phyloP scores from a whole-genome alignment of 2,113 vertebrate genomes.

The Verasper variegatus region DNA sequence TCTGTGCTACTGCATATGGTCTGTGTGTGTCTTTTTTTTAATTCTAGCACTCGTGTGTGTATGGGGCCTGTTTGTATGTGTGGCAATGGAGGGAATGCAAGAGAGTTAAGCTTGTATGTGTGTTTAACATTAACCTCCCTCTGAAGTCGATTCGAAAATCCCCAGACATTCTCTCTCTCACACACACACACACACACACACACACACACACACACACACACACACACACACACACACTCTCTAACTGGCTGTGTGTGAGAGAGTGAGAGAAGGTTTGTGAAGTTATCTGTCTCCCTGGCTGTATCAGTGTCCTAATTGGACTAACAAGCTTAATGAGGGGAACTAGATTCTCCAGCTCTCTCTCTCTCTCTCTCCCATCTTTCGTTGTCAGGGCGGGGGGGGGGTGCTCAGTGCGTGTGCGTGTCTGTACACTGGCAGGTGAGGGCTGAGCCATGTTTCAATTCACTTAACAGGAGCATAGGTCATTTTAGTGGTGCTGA shows the following conservation, averaged over 20 bases:
- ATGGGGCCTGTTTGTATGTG: conserved; percentile 9
- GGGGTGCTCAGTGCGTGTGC: conserved; percentile 12
- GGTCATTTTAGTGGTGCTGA: conserved; percentile 14
- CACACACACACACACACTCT: conserved; percentile 22
- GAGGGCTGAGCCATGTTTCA: conserved; percentile 54
- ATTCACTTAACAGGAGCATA: conserved; percentile 27
- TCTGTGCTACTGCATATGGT: conserved; percentile 68
- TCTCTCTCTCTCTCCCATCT: conserved; percentile 37
- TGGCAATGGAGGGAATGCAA: conserved; percentile 6
- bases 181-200: conserved; percentile 7
- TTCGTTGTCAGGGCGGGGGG: conserved; percentile 27
- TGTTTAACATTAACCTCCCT: conserved; percentile 69
- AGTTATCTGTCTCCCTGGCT: conserved; percentile 50
- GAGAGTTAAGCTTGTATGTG: conserved; percentile 53
- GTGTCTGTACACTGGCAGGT: conserved; percentile 30
- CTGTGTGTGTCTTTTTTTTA: conserved; percentile 23
- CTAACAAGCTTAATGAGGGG: conserved; percentile 79
- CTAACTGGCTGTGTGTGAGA: conserved; percentile 7
- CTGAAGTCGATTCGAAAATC: conserved; percentile 68
- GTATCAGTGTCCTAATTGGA: conserved; percentile 75
- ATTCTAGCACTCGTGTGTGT: conserved; percentile 21
- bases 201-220: not conserved
- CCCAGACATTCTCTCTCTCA: conserved; percentile 28
- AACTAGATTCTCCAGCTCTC: conserved; percentile 68
- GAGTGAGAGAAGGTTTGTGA: conserved; percentile 31